phyloP scores from a whole-genome alignment of 1,140 invertebrate genomes.

The Cydia splendana region DNA sequence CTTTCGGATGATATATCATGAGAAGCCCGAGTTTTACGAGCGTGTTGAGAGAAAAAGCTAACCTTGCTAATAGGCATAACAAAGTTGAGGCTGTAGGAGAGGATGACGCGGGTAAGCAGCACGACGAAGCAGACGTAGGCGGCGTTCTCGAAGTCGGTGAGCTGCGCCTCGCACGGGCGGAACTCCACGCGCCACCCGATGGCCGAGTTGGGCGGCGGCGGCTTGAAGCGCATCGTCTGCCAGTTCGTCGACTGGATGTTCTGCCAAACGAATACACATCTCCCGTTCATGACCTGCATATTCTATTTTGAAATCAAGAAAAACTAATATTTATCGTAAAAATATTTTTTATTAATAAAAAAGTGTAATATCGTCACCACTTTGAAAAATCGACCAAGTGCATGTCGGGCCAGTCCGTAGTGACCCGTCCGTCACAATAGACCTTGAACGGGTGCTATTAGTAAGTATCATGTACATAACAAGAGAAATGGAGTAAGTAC shows the following conservation, averaged over 20 bases:
- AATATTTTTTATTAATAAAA: too few relatives aligned
- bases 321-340: background rate
- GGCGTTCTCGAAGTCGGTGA: constrained; percentile 99
- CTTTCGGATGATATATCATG: too few relatives aligned
- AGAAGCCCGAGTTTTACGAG: background rate
- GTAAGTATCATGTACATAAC: too few relatives aligned
- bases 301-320: background rate
- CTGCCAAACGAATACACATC: constrained; percentile 71
- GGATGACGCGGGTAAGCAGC: constrained; percentile 96
- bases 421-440: too few relatives aligned
- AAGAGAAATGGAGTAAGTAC: too few relatives aligned
- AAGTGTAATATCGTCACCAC: too few relatives aligned
- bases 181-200: constrained; percentile 99
- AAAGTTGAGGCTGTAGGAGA: constrained; percentile 98
- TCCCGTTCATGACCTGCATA: too few relatives aligned
- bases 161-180: constrained; percentile 98
- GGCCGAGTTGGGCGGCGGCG: constrained; percentile 95
- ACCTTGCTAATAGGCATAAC: constrained; percentile 98
- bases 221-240: constrained; percentile 99
- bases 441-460: too few relatives aligned
- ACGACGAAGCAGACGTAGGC: constrained; percentile 99
- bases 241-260: constrained; percentile 99
- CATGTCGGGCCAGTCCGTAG: too few relatives aligned
- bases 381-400: too few relatives aligned
- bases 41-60: background rate